Conservation (phyloP, 2,797 vertebrate genomes). For the Peromyscus attwateri region DNA sequence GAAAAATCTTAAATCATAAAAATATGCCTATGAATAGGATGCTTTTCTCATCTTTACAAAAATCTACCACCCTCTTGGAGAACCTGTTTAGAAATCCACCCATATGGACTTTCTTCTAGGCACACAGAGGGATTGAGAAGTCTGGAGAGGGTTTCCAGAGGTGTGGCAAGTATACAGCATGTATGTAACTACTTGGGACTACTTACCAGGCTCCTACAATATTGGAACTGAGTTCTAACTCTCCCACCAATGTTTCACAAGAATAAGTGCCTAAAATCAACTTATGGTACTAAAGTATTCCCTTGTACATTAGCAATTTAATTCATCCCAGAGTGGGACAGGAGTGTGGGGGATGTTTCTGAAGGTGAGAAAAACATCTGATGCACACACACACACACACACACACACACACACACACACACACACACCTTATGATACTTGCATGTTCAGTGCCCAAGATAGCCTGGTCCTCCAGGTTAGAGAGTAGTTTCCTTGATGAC, state of each 20-base stretch:
- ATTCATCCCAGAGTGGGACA: constrained; percentile 31
- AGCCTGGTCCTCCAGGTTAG: not conserved
- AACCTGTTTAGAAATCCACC: not conserved
- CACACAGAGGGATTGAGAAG: not conserved
- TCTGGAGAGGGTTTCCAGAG: not conserved
- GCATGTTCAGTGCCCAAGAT: not conserved
- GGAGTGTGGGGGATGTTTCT: not conserved
- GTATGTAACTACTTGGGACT: not conserved
- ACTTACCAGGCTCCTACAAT: not conserved
- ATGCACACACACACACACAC: not conserved
- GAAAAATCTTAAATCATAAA: not conserved
- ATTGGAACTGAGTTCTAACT: not conserved
- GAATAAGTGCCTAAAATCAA: constrained; percentile 35
- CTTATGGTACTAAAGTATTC: not conserved
- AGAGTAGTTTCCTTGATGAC: constrained; percentile 43
- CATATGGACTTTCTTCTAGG: not conserved
- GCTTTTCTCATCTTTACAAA: not conserved
- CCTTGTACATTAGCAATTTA: constrained; percentile 56
- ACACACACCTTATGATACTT: not conserved
- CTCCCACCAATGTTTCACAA: constrained; percentile 23
- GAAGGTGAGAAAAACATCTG: not conserved
- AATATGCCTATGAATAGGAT: not conserved
- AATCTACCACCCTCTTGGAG: not conserved
- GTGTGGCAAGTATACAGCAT: not conserved
- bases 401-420: not conserved